phyloP scores from a whole-genome alignment of 2,113 vertebrate genomes.

The Caracal caracal region DNA sequence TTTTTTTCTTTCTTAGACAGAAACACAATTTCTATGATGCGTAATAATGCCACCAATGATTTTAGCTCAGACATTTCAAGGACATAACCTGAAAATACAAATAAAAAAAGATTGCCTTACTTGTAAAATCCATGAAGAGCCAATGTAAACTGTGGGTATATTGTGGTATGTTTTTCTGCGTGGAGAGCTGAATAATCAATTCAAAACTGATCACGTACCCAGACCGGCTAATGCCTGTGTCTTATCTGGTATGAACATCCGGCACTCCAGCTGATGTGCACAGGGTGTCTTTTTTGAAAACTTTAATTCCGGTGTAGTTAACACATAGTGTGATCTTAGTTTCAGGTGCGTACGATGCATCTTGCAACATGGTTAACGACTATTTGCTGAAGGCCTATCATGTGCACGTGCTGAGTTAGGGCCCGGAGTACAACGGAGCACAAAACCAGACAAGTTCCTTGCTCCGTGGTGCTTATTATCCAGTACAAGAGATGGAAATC shows the following conservation, averaged over 20 bases:
- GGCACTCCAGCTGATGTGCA: background rate
- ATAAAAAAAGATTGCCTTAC: fast-evolving
- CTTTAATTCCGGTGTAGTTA: background rate
- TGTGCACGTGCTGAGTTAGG: background rate
- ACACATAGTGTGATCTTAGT: background rate
- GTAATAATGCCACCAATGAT: conserved; percentile 46
- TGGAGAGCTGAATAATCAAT: conserved; percentile 33
- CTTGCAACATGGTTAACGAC: conserved; percentile 6
- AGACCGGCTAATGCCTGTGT: background rate
- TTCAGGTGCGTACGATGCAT: background rate
- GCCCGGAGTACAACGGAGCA: background rate
- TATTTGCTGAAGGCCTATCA: background rate
- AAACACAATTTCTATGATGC: background rate
- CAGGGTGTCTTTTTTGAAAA: background rate
- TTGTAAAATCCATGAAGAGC: background rate
- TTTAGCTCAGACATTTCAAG: conserved; percentile 62
- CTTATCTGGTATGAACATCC: conserved; percentile 40
- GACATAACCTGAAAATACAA: conserved; percentile 34
- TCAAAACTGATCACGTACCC: conserved; percentile 58
- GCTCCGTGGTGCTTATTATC: background rate
- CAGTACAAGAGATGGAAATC: background rate
- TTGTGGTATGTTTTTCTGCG: conserved; percentile 35
- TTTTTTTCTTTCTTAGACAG: conserved; percentile 59
- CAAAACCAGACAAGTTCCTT: background rate
- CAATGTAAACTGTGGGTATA: background rate